Evolutionary conservation across 2,888 invertebrate species (phyloP), one percentile per base, ranked within the genome.

Genomic region (Aelia acuminata): DNA sequence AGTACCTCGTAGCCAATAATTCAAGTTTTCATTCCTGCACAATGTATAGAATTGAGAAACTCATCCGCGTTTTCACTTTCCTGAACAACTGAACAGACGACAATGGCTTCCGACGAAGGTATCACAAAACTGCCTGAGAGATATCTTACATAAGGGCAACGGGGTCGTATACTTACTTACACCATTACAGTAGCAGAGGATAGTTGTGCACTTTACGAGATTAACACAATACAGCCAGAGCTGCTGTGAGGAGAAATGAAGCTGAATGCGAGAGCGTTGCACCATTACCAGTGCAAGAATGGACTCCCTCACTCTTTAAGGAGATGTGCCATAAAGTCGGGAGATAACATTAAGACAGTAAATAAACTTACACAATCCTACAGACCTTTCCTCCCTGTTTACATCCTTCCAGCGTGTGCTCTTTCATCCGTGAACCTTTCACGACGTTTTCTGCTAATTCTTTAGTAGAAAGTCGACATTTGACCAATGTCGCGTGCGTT

Each of bases 361-460:
- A 75, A 75, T 75, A 75, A 39, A 35, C 75, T 75, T 75, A 11
- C 75, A 75, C 75, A 75, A 75, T 75, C 35, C 39, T 22, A 75
- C 35, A 43, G 75, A 75, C 75, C 75, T 75, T 75, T 75, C 39
- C 75, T 75, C 75, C 22, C 3, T 75, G 39, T 75, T 75, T 75
- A 75, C 75, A 75, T 75, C 75, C 20, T 35, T 43, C 39, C 39
- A 75, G 75, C 75, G 75, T 75, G 75, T 75, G 75, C 20, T 75
- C 75, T 75, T 75, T 75, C 75, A 75, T 75, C 75, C 75, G 75
- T 75, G 39, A 75, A 75, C 75, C 75, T 75, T 75, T 75, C 75
- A 75, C 75, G 75, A 75, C 39, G 75, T 75, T 75, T 75, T 75
- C 75, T 75, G 75, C 39, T 75, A 75, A 75, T 75, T 75, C 75